Evolutionary conservation across 2,797 vertebrate genomes (phyloP).

Genomic region (Propithecus deckenii): DNA sequence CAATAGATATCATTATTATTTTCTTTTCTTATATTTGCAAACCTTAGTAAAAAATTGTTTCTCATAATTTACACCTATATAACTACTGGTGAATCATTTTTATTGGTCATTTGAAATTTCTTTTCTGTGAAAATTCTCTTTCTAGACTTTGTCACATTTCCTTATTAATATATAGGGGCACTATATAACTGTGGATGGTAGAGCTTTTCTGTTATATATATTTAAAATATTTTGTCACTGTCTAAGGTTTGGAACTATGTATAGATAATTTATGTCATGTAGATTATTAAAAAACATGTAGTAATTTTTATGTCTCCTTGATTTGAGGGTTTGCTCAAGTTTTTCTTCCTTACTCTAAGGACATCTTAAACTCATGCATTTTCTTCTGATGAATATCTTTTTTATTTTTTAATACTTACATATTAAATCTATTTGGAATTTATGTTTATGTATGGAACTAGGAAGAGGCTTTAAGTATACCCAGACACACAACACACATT

Average conservation of each 20-base stretch:
- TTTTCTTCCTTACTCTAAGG: neutral
- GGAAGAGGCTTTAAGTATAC: neutral
- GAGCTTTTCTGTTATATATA: neutral
- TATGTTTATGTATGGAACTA: neutral
- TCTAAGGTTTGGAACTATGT: neutral
- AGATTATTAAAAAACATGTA: neutral
- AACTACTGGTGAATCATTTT: neutral
- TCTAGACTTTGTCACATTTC: neutral
- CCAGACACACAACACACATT: neutral
- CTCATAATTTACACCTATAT: neutral
- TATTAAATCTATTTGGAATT: neutral
- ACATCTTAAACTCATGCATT: neutral
- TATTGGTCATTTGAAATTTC: neutral
- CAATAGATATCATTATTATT: neutral
- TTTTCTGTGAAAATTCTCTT: neutral
- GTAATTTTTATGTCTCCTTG: neutral
- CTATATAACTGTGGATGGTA: neutral
- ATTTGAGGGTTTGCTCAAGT: neutral
- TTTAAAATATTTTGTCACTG: neutral
- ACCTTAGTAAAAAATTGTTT: neutral
- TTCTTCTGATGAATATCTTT: neutral
- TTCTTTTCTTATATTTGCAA: neutral
- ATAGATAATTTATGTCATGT: neutral
- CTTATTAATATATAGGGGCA: neutral
- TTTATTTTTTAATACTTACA: neutral